Percentiles rank a stretch among this genome's conserved stretches.
phyloP scores from a whole-genome alignment of 1,140 invertebrate genomes.

The Atta cephalotes region DNA sequence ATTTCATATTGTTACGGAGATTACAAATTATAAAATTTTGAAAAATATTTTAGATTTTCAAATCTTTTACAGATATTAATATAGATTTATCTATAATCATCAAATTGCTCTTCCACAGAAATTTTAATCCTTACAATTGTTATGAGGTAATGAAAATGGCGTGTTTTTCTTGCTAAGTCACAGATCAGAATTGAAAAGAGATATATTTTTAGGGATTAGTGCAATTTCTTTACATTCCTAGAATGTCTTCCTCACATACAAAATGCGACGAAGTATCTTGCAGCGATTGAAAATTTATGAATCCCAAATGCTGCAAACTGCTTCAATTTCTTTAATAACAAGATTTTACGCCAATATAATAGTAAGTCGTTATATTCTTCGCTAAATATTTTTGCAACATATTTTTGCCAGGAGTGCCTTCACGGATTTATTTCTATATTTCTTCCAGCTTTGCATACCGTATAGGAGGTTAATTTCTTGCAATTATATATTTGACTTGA shows the following conservation, averaged over 20 bases:
- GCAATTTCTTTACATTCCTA: constrained; percentile 73
- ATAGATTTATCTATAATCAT: constrained; percentile 2
- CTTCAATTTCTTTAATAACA: constrained; percentile 52
- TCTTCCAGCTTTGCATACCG: constrained; percentile 14
- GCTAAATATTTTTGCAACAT: not conserved
- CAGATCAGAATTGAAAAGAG: constrained; percentile 8
- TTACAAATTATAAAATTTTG: not conserved
- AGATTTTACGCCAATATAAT: constrained; percentile 2
- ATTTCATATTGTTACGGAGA: not conserved
- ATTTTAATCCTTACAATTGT: constrained; percentile 4
- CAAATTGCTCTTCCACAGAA: constrained; percentile 5
- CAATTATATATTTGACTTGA: not conserved
- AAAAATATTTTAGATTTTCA: not conserved
- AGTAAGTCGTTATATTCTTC: not conserved
- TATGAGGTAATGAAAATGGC: not conserved
- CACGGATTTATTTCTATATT: constrained; percentile 34
- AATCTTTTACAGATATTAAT: not conserved
- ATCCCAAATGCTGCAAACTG: not conserved
- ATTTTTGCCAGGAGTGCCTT: constrained; percentile 71
- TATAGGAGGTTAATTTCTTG: constrained; percentile 11
- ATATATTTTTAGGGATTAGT: constrained; percentile 61
- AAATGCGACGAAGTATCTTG: constrained; percentile 16
- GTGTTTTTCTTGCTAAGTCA: constrained; percentile 37
- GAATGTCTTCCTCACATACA: constrained; percentile 64
- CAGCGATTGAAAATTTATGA: not conserved